These are phyloP conservation scores for Brachyhypopomus occidentalis DNA, from an alignment of 2,113 vertebrate genomes.

Conservation along the genomic window DNA sequence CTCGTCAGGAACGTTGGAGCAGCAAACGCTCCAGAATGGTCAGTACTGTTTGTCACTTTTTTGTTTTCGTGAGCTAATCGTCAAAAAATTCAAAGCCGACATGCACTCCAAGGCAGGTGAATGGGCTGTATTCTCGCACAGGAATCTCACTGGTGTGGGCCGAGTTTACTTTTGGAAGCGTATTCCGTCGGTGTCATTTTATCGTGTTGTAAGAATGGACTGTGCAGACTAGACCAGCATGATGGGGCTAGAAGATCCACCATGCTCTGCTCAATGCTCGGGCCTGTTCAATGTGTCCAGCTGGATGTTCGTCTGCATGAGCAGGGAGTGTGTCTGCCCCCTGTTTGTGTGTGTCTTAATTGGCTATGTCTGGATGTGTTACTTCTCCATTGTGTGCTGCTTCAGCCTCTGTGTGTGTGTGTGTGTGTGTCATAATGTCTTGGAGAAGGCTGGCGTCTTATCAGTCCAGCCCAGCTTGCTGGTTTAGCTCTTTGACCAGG, in stretches of 20 bases:
- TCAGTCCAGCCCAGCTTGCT: slow-evolving; percentile 51
- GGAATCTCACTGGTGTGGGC: neutral
- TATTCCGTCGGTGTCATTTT: neutral
- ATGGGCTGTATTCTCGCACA: neutral
- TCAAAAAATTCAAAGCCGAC: neutral
- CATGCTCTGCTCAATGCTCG: neutral
- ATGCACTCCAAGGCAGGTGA: slow-evolving; percentile 2
- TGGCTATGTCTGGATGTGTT: neutral
- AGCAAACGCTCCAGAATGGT: too few relatives aligned
- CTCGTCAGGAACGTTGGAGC: too few relatives aligned
- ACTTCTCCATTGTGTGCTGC: slow-evolving; percentile 9
- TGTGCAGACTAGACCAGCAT: neutral
- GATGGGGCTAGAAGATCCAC: neutral
- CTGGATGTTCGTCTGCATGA: neutral
- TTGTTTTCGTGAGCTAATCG: neutral
- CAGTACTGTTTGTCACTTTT: neutral
- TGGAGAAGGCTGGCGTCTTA: slow-evolving; percentile 41
- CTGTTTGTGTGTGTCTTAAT: neutral
- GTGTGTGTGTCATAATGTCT: neutral
- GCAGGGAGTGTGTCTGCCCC: neutral
- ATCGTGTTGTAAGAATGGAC: neutral
- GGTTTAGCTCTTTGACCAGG: slow-evolving; percentile 10
- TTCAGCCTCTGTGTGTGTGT: slow-evolving; percentile 40
- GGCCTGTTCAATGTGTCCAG: neutral
- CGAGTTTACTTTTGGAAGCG: neutral